These are phyloP conservation scores for Molossus alvarezi DNA, from an alignment of 2,797 vertebrate species.

Conservation along the genomic window DNA sequence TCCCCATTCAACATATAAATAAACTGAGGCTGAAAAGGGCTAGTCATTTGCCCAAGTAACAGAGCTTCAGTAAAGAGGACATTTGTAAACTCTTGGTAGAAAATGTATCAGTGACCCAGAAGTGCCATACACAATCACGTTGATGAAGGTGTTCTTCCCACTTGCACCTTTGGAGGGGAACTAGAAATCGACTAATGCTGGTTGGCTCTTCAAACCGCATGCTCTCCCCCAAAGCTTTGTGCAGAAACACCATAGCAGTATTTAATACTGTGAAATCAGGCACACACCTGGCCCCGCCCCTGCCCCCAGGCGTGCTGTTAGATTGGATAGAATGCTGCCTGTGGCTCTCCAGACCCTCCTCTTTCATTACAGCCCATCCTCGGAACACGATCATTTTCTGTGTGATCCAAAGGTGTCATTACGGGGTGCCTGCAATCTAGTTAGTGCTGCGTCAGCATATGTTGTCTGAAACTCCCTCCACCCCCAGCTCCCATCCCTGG, in stretches of 20 bases:
- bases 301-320: conserved; percentile 87
- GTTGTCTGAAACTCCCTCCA: conserved; percentile 69
- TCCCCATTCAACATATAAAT: conserved; percentile 25
- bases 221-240: conserved; percentile 45
- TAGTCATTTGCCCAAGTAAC: background rate
- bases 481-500: background rate
- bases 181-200: background rate
- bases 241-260: background rate
- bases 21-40: background rate
- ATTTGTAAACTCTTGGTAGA: background rate
- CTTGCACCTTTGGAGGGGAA: background rate
- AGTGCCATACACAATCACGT: background rate
- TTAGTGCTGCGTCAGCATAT: conserved; percentile 86
- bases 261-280: conserved; percentile 82
- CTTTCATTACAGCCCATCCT: conserved; percentile 88
- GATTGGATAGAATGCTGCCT: conserved; percentile 89
- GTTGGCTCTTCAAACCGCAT: background rate
- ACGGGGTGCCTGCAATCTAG: conserved; percentile 76
- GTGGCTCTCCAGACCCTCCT: conserved; percentile 81
- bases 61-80: background rate
- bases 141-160: background rate
- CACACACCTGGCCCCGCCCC: conserved; percentile 79
- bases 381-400: conserved; percentile 88
- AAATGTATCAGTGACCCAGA: background rate
- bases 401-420: conserved; percentile 86